Conservation (phyloP, 1,140 invertebrate species). For the Neodiprion lecontei region DNA sequence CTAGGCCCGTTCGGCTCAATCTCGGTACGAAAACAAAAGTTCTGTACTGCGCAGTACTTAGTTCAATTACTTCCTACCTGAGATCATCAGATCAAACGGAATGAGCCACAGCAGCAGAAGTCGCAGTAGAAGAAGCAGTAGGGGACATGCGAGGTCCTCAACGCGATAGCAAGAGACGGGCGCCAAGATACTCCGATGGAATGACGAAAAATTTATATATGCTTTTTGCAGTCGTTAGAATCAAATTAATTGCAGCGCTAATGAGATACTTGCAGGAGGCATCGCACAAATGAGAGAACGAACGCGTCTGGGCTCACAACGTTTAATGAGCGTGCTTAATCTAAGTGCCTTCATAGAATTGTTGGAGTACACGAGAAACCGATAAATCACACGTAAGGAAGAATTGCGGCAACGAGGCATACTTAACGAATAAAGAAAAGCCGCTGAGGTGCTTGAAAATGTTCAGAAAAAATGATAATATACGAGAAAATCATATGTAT, state of each 20-base stretch:
- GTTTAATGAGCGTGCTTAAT: slow-evolving; percentile 40
- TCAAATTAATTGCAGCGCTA: slow-evolving; percentile 43
- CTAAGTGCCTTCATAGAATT: slow-evolving; percentile 24
- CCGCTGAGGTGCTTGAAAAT: too few relatives aligned
- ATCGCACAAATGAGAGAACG: slow-evolving; percentile 30
- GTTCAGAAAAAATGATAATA: too few relatives aligned
- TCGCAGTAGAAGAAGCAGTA: not conserved
- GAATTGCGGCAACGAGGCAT: not conserved
- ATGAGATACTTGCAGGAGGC: slow-evolving; percentile 36
- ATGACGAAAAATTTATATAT: not conserved
- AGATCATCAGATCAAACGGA: slow-evolving; percentile 2
- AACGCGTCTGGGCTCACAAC: slow-evolving; percentile 23
- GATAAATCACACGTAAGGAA: slow-evolving; percentile 1
- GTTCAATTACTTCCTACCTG: not conserved
- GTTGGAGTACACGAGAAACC: slow-evolving; percentile 11
- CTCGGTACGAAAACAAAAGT: not conserved
- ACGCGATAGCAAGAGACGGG: not conserved
- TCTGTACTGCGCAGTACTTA: not conserved
- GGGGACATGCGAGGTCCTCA: not conserved
- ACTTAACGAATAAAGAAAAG: not conserved
- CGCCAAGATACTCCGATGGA: not conserved
- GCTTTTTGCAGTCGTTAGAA: slow-evolving; percentile 24
- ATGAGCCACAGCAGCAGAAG: not conserved
- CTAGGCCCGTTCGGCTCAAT: not conserved
- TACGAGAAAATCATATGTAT: too few relatives aligned